A percentile compares a stretch with the other conserved stretches of the same genome.
phyloP scores from a whole-genome alignment of 2,113 vertebrate species.

The Campylomormyrus numenius region DNA sequence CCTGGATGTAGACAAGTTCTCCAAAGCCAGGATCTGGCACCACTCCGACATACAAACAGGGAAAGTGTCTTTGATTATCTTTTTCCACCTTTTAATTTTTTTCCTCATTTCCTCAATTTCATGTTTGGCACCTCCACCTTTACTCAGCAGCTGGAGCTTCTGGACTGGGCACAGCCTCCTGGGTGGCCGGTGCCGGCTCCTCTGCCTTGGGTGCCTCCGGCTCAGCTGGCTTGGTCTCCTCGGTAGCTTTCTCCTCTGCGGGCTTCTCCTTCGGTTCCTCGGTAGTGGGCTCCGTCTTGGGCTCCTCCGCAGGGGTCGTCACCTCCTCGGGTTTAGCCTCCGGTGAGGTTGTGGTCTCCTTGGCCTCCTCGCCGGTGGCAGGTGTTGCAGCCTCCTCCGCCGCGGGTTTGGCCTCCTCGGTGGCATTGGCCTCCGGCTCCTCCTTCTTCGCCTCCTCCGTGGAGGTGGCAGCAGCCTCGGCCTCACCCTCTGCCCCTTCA shows the following conservation, averaged over 20 bases:
- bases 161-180: constrained; percentile 70
- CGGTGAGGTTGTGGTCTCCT: constrained; percentile 53
- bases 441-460: constrained; percentile 59
- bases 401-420: constrained; percentile 43
- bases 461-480: constrained; percentile 40
- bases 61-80: constrained; percentile 71
- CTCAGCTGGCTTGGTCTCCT: constrained; percentile 45
- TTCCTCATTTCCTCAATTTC: constrained; percentile 32
- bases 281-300: constrained; percentile 39
- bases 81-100: constrained; percentile 40
- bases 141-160: constrained; percentile 72
- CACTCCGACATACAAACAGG: constrained; percentile 81
- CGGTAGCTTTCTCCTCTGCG: constrained; percentile 47
- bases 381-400: constrained; percentile 48
- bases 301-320: constrained; percentile 50
- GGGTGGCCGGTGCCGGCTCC: constrained; percentile 60
- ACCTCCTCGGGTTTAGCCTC: constrained; percentile 58
- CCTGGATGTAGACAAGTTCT: constrained; percentile 90
- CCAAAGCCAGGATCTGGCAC: constrained; percentile 80
- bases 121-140: neutral
- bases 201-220: constrained; percentile 63
- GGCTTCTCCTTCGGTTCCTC: constrained; percentile 49
- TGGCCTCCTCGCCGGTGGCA: constrained; percentile 48
- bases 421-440: constrained; percentile 43
- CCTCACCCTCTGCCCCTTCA: constrained; percentile 68